Percentiles rank a stretch among this genome's conserved stretches.
Conservation (phyloP, 2,888 invertebrate species). For the Meteorus colon region DNA sequence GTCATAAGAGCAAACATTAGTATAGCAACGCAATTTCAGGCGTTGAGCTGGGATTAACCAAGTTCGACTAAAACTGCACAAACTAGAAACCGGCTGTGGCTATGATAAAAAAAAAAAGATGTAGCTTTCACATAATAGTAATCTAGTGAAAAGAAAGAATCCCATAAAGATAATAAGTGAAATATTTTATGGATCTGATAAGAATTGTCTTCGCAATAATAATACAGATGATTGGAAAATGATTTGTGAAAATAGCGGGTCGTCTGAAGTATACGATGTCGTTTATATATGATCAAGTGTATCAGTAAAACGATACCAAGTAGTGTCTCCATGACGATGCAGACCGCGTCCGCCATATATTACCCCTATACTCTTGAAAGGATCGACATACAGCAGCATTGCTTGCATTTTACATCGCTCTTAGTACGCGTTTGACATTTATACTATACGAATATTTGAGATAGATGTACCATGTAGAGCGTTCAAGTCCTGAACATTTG, state of each 20-base stretch:
- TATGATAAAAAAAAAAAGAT: neutral
- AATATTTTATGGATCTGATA: no score
- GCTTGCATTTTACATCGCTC: slow-evolving; percentile 54
- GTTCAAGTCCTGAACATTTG: no score
- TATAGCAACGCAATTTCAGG: no score
- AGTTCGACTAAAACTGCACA: no score
- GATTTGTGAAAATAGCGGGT: neutral
- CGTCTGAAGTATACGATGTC: neutral
- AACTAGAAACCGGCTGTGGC: no score
- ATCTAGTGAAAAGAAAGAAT: no score
- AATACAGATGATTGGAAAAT: no score
- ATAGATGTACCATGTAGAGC: neutral
- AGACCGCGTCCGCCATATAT: slow-evolving; percentile 32
- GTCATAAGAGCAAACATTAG: no score
- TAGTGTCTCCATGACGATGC: slow-evolving; percentile 23
- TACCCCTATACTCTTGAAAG: slow-evolving; percentile 45
- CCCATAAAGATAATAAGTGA: no score
- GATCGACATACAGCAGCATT: slow-evolving; percentile 51
- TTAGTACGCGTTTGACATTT: slow-evolving; percentile 41
- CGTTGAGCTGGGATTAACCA: no score
- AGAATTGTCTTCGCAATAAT: no score
- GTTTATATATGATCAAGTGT: slow-evolving; percentile 1
- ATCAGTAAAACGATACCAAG: neutral
- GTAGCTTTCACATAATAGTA: no score
- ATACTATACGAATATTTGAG: neutral